Evolutionary conservation across 92 coral and sea anemone species (phyloP), one percentile per base, ranked within the genome.

Genomic region (Palythoa caribaeorum): DNA sequence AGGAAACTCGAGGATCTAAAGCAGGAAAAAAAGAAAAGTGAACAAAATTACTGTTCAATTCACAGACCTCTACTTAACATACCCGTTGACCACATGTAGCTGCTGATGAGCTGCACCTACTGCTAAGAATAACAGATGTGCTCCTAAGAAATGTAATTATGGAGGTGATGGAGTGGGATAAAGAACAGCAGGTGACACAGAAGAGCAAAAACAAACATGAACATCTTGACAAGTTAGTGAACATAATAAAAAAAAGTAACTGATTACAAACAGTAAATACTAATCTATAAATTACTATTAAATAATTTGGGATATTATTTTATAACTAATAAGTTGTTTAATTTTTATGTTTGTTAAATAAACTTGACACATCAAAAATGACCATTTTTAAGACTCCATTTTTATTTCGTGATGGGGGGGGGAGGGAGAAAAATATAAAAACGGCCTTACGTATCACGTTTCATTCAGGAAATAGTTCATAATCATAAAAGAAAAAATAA

Each of bases 41-140:
- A 54, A 85, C 48, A 15, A 62, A 17, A 62, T 15, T 62, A 15
- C 69, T 15, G 69, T 62, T 62, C 20, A 2, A 3, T 62, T 17
- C 21, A 15, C 19, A 17, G 1, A n/a, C 69, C 69, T 2, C 36
- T 62, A 62, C 69, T 62, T 6, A 62, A 62, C 69, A 39, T 73
- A 20, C 71, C 80, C 84, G 47, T 36, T n/a, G 37, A 15, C 40
- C 62, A 84, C 44, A 86, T 39, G 79, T 90, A n/a, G n/a, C n/a
- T 10, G 79, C 73, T 17, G 92, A 90, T 85, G 90, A 90, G 73
- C 83, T 90, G 4, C 90, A 90, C 38, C 90, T 86, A 3, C 69
- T 62, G 19, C 59, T 74, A 1, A 74, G 78, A 38, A 44, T 87
- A 5, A 87, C 90, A 1, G 90, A 87, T 78, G 86, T 87, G 0